Evolutionary conservation across 2,888 invertebrate genomes (phyloP), one percentile per base, ranked within the genome.

Genomic region (Linnaemya vulpina): DNA sequence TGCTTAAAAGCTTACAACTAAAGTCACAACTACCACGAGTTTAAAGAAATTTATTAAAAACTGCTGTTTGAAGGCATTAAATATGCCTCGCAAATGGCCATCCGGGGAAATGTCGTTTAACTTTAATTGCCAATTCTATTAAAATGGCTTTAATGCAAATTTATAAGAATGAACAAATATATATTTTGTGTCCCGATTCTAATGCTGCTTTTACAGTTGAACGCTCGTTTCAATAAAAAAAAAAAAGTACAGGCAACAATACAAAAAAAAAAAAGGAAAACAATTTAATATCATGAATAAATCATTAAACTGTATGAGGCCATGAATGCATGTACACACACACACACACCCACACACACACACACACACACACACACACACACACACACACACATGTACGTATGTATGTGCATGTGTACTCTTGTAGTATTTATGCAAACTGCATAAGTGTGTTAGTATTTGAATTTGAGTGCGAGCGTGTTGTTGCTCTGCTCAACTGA

Each of bases 261-360:
- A 53, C 49, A 35, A 17, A 68, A 38, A 43, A 63, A 63, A 40
- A 46, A 62, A 25, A n/a, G n/a, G 3, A 84, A 81, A 84, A 81
- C 84, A 77, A 81, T 84, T 84, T 81, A 77, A 81, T 70, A 63
- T 81, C 62, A 77, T 81, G 76, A 85, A 70, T 85, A 77, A 85
- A 83, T 85, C 63, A 85, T 81, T 81, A 65, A 81, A 73, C 35
- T 71, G 17, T 58, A 60, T 49, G 15, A 51, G 40, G 13, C 11
- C 20, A 40, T 65, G 20, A 11, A 11, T 60, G 38, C 10, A 3
- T 38, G 10, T 46, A 10, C 43, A 7, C 9, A 30, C 5, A 3
- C 5, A 20, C n/a, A 5, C 25, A 10, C 7, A 17, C 38, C 38
- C 38, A 38, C n/a, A n/a, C n/a, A n/a, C n/a, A n/a, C n/a, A n/a